Base-by-base conservation (phyloP, 2,797 vertebrate genomes). In the Morus bassanus region DNA sequence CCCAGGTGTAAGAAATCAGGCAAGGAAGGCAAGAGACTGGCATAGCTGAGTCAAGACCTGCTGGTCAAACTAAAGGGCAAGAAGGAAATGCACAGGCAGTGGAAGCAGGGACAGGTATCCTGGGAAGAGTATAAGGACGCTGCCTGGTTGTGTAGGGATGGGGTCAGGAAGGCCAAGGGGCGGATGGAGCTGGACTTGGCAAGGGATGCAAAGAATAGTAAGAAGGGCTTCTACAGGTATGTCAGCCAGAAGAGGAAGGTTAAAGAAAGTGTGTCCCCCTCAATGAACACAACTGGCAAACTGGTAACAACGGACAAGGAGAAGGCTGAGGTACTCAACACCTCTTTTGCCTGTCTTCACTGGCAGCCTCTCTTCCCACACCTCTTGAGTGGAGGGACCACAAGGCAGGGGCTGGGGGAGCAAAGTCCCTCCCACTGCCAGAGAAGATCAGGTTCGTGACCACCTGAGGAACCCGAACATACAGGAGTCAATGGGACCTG, bases 221-320 rank as follows among this genome's bases (percentile, higher is more conserved):
- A 39, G 8, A 72, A 72, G 10, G 22, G 56, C 35, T 63, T 81
- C 35, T 56, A 17, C 10, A 70, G 51, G 56, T 41, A 35, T 2
- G 15, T 41, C 89, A 72, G 35, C 54, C 25, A 22, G 74, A 14
- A 60, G 59, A 82, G 23, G 60, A 45, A 37, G 82, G 41, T 23
- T n/a, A 75, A 33, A 75, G 69, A 35, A 79, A n/a, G 21, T 3
- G 6, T 37, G 45, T 1, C 4, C 6, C 13, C 11, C 10, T n/a
- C 2, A 6, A 33, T 24, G 54, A 43, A 19, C 69, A 53, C 3
- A 4, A 57, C 0, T 45, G n/a, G 37, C 51, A 74, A 60, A 50
- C 11, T 13, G 39, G 23, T 21, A 61, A n/a, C 11, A 37, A 31
- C 0, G 1, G 70, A 22, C 1, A 0, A 70, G 43, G 48, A 87